Percentiles rank a stretch among this genome's conserved stretches.
These are phyloP conservation scores for Wasmannia auropunctata DNA, from an alignment of 1,140 invertebrate species.

Conservation along the genomic window DNA sequence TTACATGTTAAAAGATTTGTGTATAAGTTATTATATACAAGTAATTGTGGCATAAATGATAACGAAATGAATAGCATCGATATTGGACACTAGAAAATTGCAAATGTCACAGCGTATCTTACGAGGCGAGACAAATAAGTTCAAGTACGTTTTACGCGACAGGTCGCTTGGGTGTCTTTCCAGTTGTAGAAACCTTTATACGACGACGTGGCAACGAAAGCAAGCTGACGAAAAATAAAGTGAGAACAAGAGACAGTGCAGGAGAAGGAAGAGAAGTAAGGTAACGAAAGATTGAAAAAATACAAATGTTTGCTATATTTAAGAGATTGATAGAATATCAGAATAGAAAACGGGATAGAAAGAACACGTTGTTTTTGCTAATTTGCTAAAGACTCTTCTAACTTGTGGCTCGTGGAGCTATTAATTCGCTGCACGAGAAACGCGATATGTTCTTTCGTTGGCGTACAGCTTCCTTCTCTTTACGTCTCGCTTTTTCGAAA, in stretches of 20 bases:
- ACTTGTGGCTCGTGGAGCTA: slow-evolving; percentile 46
- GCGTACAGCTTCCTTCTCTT: neutral
- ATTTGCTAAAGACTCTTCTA: slow-evolving; percentile 57
- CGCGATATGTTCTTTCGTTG: slow-evolving; percentile 13
- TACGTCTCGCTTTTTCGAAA: slow-evolving; percentile 34
- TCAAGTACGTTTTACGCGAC: slow-evolving; percentile 14
- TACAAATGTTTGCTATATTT: neutral
- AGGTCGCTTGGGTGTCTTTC: slow-evolving; percentile 28
- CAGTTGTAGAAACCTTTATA: neutral
- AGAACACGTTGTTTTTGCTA: slow-evolving; percentile 62
- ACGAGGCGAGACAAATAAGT: slow-evolving; percentile 31
- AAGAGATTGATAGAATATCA: neutral
- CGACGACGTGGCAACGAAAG: neutral
- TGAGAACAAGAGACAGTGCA: neutral
- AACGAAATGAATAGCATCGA: neutral
- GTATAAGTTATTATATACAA: no score
- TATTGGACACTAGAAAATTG: slow-evolving; percentile 16
- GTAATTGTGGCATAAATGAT: no score
- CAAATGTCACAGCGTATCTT: slow-evolving; percentile 24
- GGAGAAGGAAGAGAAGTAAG: neutral
- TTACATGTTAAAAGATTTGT: neutral
- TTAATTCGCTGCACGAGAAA: slow-evolving; percentile 58
- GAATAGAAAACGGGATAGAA: neutral
- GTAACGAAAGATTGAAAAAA: neutral
- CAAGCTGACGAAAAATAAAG: neutral